Evolutionary conservation across 2,113 vertebrate species (phyloP).

Genomic region (Uria aalge): DNA sequence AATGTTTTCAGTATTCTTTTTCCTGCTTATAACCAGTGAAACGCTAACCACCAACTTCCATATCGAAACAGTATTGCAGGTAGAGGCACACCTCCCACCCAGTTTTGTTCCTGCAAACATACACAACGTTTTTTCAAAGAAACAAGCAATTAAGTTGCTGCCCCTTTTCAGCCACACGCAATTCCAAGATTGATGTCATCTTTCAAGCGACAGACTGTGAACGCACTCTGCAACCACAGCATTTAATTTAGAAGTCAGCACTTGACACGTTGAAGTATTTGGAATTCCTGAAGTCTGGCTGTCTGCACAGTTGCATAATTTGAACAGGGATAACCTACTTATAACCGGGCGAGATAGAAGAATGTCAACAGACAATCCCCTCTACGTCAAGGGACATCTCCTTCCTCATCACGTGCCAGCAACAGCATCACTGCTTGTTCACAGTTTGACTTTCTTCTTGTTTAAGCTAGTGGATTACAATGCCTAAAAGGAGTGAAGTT

Average conservation of each 20-base stretch:
- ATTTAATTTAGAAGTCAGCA: slow-evolving; percentile 19
- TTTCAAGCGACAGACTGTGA: slow-evolving; percentile 21
- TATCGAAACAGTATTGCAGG: not conserved
- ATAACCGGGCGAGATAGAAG: not conserved
- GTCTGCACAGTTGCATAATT: slow-evolving; percentile 53
- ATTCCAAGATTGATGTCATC: not conserved
- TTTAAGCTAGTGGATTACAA: not conserved
- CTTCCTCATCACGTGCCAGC: not conserved
- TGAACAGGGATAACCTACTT: slow-evolving; percentile 57
- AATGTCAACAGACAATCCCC: slow-evolving; percentile 50
- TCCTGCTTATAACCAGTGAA: not conserved
- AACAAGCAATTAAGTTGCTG: not conserved
- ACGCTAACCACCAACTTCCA: not conserved
- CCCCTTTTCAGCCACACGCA: not conserved
- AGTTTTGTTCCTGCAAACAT: not conserved
- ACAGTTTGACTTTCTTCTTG: not conserved
- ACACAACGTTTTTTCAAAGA: not conserved
- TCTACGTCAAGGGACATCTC: slow-evolving; percentile 35
- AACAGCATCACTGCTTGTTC: not conserved
- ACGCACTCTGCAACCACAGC: not conserved
- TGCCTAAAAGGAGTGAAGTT: not conserved
- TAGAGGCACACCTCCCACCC: not conserved
- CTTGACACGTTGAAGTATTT: slow-evolving; percentile 46
- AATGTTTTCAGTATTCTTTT: not conserved
- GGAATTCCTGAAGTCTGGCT: slow-evolving; percentile 59